A percentile compares a stretch with the other conserved stretches of the same genome.
Evolutionary conservation across 2,113 vertebrate species (phyloP).

Genomic region (Sinocyclocheilus grahami): DNA sequence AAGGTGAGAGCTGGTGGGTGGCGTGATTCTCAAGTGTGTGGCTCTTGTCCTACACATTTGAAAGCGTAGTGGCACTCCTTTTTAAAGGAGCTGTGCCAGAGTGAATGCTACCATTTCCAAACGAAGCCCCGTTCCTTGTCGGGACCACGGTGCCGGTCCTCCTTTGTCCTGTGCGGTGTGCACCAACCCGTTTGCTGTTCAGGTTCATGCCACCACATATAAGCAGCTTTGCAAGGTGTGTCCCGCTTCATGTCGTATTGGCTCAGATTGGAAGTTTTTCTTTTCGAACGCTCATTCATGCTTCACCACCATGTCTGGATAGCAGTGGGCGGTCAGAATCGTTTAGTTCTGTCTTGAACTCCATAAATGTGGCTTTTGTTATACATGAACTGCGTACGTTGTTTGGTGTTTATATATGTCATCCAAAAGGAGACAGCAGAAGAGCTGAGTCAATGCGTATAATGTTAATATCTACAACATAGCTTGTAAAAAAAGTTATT

Average conservation of each 20-base stretch:
- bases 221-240: neutral
- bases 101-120: neutral
- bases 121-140: neutral
- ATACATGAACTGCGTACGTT: neutral
- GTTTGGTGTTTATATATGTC: neutral
- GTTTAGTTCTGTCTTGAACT: slow-evolving; percentile 14
- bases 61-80: neutral
- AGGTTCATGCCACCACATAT: neutral
- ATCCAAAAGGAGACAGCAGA: neutral
- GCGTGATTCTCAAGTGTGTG: neutral
- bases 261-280: slow-evolving; percentile 8
- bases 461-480: neutral
- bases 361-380: slow-evolving; percentile 25
- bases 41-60: slow-evolving; percentile 13
- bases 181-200: neutral
- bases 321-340: slow-evolving; percentile 16
- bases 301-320: slow-evolving; percentile 7
- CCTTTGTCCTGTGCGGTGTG: neutral
- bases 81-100: neutral
- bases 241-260: neutral
- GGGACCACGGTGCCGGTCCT: neutral
- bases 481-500: neutral
- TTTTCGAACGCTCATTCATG: neutral
- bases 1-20: slow-evolving; percentile 20
- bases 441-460: neutral